Evolutionary conservation across 2,113 vertebrate genomes (phyloP), one percentile per base, ranked within the genome.

Genomic region (Oenanthe melanoleuca): DNA sequence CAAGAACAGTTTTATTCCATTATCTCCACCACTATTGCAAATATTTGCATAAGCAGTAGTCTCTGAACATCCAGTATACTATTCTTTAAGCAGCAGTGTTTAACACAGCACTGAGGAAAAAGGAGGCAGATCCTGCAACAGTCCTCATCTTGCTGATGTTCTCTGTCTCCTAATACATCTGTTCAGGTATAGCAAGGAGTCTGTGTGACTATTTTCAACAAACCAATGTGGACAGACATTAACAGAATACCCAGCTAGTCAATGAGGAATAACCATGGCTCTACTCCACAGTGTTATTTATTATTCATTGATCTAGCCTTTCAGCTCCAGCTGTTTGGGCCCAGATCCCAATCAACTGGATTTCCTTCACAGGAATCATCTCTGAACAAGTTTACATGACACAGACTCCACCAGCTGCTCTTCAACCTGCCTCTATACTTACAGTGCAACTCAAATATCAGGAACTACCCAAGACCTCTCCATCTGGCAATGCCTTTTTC

Each of bases 341-440:
- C 38, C 14, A 69, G 31, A 57, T 45, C 6, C 17, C 14, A 29
- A 26, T 5, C 15, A 34, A n/a, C 0, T 60, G 2, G 2, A 5
- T 44, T 69, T 79, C 49, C 33, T 64, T 74, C 60, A 55, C 6
- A 78, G 28, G 19, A 73, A 70, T 37, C 4, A 44, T 38, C 37
- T 56, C 75, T 33, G 25, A 88, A 72, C 23, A 44, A 67, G 53
- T 55, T 88, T 13, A 34, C 18, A 59, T 20, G 9, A 71, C 15
- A 37, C 17, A n/a, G 28, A 45, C 60, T 57, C 37, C 21, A 64
- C 2, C n/a, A 37, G 34, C 25, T 53, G 56, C 52, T 78, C 42
- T 81, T 44, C 44, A 91, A 8, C 19, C 25, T 81, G 18, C 20
- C 44, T 38, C 33, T 55, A 3, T 20, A 53, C 14, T 17, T 77